Base-by-base conservation (phyloP, 2,797 vertebrate species). In the Anguilla marmorata region DNA sequence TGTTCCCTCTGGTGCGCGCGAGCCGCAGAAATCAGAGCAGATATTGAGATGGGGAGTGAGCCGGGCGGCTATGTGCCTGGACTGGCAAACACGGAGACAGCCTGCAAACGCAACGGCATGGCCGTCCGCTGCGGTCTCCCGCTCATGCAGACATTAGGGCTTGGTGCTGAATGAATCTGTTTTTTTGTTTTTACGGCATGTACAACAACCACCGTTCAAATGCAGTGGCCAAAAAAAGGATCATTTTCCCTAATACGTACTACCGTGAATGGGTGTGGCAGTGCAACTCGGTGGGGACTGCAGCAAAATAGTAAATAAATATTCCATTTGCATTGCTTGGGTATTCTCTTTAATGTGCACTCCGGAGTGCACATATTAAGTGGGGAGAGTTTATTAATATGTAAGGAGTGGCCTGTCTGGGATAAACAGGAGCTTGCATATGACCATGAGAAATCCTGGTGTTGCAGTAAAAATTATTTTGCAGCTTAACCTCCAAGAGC, bases 241-340 rank as follows among this genome's bases (percentile, higher is more conserved):
- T 48, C 45, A 24, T 41, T 37, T 82, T 82, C 19, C 21, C 21
- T n/a, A 66, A 21, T 48, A 11, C 33, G 21, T 41, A 27, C 45
- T 24, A 48, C 45, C 12, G 4, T 9, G 7, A 48, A 50, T 48
- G 8, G 79, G 79, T 82, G 41, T n/a, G 45, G 79, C 9, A n/a
- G 0, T 50, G 79, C 21, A 82, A 82, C 41, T 24, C 21, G 24
- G 45, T 87, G 87, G 88, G 83, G 63, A 84, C 87, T 88, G 88
- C 86, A 89, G 87, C 63, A 33, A 86, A 86, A 89, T 90, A 76
- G 86, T 86, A 63, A 41, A 91, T 91, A 83, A 90, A 91, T 91
- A 90, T 91, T 88, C 87, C 89, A 82, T 66, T 87, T 87, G 74
- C 85, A 76, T 84, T 83, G 90, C 90, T 91, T 90, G 88, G 88